Conservation (phyloP, 92 coral and sea anemone species). For the Palythoa caribaeorum region DNA sequence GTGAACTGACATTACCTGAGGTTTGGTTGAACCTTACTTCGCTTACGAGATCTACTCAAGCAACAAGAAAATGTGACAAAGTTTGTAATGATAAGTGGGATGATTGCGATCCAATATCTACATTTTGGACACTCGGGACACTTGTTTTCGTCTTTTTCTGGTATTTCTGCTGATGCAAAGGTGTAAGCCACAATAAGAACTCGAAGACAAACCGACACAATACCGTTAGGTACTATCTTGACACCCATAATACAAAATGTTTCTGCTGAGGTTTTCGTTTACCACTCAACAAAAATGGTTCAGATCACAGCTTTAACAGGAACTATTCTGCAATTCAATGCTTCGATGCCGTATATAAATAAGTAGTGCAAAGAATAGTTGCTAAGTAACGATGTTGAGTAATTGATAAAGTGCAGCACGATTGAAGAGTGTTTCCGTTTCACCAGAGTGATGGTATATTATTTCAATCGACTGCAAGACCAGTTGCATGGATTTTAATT, state of each 20-base stretch:
- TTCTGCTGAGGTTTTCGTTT: too few relatives aligned
- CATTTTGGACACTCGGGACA: not conserved
- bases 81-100: slow-evolving; percentile 10
- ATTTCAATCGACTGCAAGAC: too few relatives aligned
- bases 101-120: slow-evolving; percentile 17
- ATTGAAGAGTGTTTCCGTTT: too few relatives aligned
- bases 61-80: slow-evolving; percentile 10
- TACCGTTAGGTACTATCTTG: not conserved
- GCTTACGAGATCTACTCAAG: slow-evolving; percentile 5
- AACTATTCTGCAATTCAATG: too few relatives aligned
- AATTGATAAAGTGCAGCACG: too few relatives aligned
- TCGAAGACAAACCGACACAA: not conserved
- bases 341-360: too few relatives aligned
- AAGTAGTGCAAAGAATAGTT: too few relatives aligned
- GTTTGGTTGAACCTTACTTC: not conserved
- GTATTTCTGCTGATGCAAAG: not conserved
- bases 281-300: too few relatives aligned
- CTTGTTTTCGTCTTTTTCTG: not conserved
- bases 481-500: too few relatives aligned
- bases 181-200: not conserved
- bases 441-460: too few relatives aligned
- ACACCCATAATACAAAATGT: not conserved
- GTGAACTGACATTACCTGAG: not conserved
- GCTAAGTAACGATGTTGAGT: too few relatives aligned
- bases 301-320: too few relatives aligned